phyloP scores from a whole-genome alignment of 2,113 vertebrate genomes.

The Leucosticte australis region DNA sequence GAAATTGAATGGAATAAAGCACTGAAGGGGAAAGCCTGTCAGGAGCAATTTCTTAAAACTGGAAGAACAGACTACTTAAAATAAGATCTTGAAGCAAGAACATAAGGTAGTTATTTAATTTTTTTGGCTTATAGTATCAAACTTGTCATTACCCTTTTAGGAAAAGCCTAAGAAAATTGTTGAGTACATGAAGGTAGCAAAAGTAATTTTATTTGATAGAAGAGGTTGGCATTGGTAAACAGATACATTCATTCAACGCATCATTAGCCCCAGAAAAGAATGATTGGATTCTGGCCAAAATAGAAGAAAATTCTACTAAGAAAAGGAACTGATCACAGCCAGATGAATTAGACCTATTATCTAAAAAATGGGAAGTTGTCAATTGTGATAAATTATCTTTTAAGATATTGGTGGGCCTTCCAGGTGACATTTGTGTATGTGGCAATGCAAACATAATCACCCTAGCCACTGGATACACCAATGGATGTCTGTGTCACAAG shows the following conservation, averaged over 20 bases:
- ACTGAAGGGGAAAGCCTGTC: slow-evolving; percentile 30
- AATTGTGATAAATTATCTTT: not conserved
- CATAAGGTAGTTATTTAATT: slow-evolving; percentile 59
- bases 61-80: slow-evolving; percentile 51
- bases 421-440: not conserved
- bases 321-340: not conserved
- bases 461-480: not conserved
- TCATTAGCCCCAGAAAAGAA: slow-evolving; percentile 17
- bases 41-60: slow-evolving; percentile 45
- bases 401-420: not conserved
- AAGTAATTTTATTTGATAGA: slow-evolving; percentile 50
- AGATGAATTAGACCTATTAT: not conserved
- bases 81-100: slow-evolving; percentile 39
- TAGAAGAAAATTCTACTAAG: not conserved
- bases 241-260: slow-evolving; percentile 18
- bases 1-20: slow-evolving; percentile 43
- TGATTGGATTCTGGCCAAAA: not conserved
- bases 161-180: slow-evolving; percentile 53
- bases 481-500: not conserved
- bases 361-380: not conserved
- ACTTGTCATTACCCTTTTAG: slow-evolving; percentile 51
- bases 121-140: slow-evolving; percentile 48
- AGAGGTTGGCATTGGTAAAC: slow-evolving; percentile 1
- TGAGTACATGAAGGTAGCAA: not conserved
- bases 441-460: not conserved